A percentile compares a stretch with the other conserved stretches of the same genome.
Conservation (phyloP, 2,888 invertebrate genomes). For the Drosophila flavopinicola region DNA sequence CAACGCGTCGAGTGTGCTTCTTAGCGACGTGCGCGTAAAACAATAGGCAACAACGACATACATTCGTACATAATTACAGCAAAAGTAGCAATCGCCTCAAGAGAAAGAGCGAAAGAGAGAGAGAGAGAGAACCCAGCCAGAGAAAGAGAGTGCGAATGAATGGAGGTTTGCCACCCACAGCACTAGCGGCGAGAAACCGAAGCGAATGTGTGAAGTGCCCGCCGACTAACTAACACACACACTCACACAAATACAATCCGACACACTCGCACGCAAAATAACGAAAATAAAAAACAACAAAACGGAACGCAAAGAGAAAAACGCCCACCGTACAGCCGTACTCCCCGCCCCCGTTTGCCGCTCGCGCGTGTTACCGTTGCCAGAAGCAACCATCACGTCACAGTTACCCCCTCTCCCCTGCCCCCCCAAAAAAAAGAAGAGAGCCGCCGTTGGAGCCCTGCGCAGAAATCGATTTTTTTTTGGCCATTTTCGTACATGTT, state of each 20-base stretch:
- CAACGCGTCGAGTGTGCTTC: constrained; percentile 73
- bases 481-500: constrained; percentile 72
- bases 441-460: constrained; percentile 72
- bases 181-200: constrained; percentile 39
- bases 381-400: constrained; percentile 64
- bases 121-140: no score
- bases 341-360: constrained; percentile 27
- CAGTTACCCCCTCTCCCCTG: constrained; percentile 30
- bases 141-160: constrained; percentile 40
- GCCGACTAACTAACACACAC: constrained; percentile 45
- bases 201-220: constrained; percentile 52
- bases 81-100: constrained; percentile 46
- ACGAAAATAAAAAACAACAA: constrained; percentile 59
- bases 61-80: constrained; percentile 36
- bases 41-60: constrained; percentile 59
- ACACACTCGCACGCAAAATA: constrained; percentile 50
- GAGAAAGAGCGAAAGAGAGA: constrained; percentile 28
- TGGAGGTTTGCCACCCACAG: constrained; percentile 65
- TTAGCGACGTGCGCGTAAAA: constrained; percentile 62
- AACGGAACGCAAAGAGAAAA: constrained; percentile 68
- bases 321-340: constrained; percentile 70
- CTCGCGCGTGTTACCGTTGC: constrained; percentile 49
- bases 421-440: constrained; percentile 37
- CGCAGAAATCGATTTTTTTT: constrained; percentile 84
- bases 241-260: constrained; percentile 27